phyloP scores from a whole-genome alignment of 2,888 invertebrate species.

The Dioctria linearis region DNA sequence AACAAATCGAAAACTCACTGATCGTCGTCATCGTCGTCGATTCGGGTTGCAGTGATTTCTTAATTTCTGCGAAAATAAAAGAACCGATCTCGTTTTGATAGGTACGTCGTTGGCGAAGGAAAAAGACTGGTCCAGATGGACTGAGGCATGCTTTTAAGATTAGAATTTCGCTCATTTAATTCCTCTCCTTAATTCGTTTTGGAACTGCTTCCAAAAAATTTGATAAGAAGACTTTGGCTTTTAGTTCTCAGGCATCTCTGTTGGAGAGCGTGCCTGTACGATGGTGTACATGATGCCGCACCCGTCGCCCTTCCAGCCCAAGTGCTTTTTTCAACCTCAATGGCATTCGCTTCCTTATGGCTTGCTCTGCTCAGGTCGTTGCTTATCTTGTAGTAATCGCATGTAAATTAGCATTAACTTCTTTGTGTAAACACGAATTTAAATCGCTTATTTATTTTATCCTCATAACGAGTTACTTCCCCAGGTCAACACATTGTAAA shows the following conservation, averaged over 20 bases:
- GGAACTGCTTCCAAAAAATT: constrained; percentile 44
- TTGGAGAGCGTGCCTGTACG: not conserved
- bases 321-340: constrained; percentile 10
- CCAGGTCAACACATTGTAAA: not conserved
- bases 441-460: constrained; percentile 60
- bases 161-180: constrained; percentile 50
- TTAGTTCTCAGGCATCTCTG: constrained; percentile 2
- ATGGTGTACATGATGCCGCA: no score
- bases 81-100: constrained; percentile 26
- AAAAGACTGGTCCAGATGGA: not conserved
- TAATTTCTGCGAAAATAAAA: constrained; percentile 40
- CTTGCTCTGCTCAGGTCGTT: constrained; percentile 22
- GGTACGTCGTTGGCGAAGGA: not conserved
- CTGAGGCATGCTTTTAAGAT: constrained; percentile 48
- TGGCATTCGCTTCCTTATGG: constrained; percentile 44
- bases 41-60: constrained; percentile 46
- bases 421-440: constrained; percentile 62
- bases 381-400: constrained; percentile 60
- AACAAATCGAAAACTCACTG: not conserved
- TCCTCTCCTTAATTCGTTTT: constrained; percentile 41
- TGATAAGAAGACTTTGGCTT: constrained; percentile 32
- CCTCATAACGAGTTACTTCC: constrained; percentile 8
- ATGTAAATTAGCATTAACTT: constrained; percentile 62
- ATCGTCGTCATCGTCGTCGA: constrained; percentile 46
- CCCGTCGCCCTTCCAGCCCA: no score